Percentiles rank a stretch among this genome's conserved stretches.
Conservation (phyloP, 2,888 invertebrate genomes). For the Pristionchus exspectatus region DNA sequence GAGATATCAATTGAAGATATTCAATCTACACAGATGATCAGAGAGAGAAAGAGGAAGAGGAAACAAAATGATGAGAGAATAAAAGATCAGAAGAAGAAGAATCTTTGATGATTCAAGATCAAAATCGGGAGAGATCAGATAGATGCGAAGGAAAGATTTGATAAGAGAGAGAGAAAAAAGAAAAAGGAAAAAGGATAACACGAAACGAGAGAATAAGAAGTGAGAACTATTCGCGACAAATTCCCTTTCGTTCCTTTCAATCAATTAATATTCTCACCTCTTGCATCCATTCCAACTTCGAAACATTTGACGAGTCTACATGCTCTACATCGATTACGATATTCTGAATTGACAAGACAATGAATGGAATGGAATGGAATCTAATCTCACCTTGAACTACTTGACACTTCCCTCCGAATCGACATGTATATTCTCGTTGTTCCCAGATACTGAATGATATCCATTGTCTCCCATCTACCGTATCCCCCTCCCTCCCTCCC, state of each 20-base stretch:
- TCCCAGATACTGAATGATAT: slow-evolving; percentile 69
- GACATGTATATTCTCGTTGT: slow-evolving; percentile 70
- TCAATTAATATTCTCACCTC: slow-evolving; percentile 57
- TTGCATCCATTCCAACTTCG: slow-evolving; percentile 72
- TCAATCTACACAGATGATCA: background rate
- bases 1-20: background rate
- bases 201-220: background rate
- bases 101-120: slow-evolving; percentile 35
- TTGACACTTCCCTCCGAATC: slow-evolving; percentile 72
- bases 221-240: background rate
- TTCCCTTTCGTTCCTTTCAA: background rate
- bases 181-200: background rate
- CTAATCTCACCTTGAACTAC: slow-evolving; percentile 63
- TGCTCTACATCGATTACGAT: slow-evolving; percentile 70
- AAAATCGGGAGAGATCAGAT: background rate
- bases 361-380: background rate
- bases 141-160: background rate
- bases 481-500: background rate
- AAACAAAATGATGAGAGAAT: slow-evolving; percentile 1
- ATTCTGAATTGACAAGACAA: slow-evolving; percentile 58
- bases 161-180: background rate
- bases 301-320: slow-evolving; percentile 70
- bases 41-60: slow-evolving; percentile 7
- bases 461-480: background rate
- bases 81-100: slow-evolving; percentile 37